phyloP scores from a whole-genome alignment of 2,113 vertebrate species.

The Aramus guarauna region DNA sequence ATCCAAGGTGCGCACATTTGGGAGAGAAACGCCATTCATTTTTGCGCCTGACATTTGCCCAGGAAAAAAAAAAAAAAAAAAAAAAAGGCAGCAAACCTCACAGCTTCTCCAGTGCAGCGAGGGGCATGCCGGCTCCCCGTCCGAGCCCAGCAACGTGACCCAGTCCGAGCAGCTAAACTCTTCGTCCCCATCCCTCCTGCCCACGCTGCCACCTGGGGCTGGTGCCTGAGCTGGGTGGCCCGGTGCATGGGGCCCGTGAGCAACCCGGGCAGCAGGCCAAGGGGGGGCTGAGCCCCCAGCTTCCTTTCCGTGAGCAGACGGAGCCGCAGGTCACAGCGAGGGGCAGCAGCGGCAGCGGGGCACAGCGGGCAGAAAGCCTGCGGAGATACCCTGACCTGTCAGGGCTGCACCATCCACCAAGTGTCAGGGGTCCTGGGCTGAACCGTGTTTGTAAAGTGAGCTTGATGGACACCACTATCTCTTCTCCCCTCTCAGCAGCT shows the following conservation, averaged over 20 bases:
- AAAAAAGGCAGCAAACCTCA: background rate
- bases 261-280: background rate
- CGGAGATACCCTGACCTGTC: fast-evolving
- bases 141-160: fast-evolving
- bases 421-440: background rate
- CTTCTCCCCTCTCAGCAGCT: background rate
- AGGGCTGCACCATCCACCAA: background rate
- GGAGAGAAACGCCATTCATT: background rate
- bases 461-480: background rate
- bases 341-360: background rate
- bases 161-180: background rate
- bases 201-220: too few species aligned
- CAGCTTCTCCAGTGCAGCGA: fast-evolving
- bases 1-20: too few species aligned
- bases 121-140: fast-evolving
- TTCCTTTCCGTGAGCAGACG: background rate
- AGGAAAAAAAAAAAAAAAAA: background rate
- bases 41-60: background rate
- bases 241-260: fast-evolving
- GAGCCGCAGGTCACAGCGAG: fast-evolving
- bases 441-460: background rate
- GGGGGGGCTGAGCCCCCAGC: background rate
- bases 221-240: background rate
- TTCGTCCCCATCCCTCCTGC: background rate
- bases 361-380: fast-evolving